Evolutionary conservation across 2,888 invertebrate genomes (phyloP).

Genomic region (Drosophila monieri): DNA sequence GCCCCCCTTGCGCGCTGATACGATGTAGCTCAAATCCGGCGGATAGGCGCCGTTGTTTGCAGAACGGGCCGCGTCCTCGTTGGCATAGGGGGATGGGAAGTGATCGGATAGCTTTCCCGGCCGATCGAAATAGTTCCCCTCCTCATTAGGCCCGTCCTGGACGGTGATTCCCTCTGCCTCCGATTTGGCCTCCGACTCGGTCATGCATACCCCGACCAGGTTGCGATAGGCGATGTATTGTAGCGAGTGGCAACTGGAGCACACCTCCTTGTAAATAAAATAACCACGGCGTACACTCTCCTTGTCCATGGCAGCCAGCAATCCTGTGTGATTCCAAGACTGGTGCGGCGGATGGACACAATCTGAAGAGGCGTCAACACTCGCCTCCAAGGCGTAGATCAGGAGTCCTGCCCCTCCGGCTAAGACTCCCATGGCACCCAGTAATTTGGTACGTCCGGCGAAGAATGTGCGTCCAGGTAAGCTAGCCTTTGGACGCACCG

Average conservation of each 20-base stretch:
- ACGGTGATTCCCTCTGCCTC: conserved; percentile 94
- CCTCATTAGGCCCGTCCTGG: conserved; percentile 92
- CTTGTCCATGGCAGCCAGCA: conserved; percentile 92
- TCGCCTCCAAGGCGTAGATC: conserved; percentile 92
- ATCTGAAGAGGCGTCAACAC: conserved; percentile 91
- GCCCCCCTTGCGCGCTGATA: conserved; percentile 93
- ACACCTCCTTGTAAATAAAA: conserved; percentile 99
- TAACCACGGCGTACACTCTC: conserved; percentile 94
- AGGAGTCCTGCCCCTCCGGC: conserved; percentile 93
- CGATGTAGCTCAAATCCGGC: conserved; percentile 96
- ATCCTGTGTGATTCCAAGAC: conserved; percentile 93
- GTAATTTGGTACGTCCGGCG: conserved; percentile 45
- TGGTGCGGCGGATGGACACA: conserved; percentile 92
- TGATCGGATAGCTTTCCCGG: conserved; percentile 97
- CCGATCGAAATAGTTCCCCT: conserved; percentile 94
- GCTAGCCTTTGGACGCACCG: conserved; percentile 6
- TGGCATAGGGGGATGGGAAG: conserved; percentile 96
- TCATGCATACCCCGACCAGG: conserved; percentile 94
- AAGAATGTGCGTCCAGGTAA: neutral
- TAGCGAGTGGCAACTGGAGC: conserved; percentile 98
- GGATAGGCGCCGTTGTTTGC: conserved; percentile 99
- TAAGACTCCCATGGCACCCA: conserved; percentile 89
- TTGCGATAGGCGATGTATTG: conserved; percentile 96
- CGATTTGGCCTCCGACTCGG: conserved; percentile 97
- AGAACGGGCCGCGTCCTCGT: conserved; percentile 97